Evolutionary conservation across 2,797 vertebrate genomes (phyloP), one percentile per base, ranked within the genome.

Genomic region (Semotilus atromaculatus): DNA sequence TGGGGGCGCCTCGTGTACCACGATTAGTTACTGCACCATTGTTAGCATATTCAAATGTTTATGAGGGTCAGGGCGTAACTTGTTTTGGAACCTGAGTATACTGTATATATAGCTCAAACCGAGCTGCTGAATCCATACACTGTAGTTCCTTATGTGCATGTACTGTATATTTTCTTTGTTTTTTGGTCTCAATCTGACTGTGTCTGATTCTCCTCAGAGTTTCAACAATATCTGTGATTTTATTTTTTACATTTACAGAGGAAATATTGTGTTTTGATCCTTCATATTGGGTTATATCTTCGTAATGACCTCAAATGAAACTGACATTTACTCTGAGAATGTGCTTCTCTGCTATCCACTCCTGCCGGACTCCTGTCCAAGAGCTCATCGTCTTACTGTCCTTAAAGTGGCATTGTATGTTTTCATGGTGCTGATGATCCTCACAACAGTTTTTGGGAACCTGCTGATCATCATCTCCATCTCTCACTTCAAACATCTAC

Each of bases 401-500:
- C 0, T 83, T 53, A 75, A 38, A 76, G 29, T 29, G 1, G 10
- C 10, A 0, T 66, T 88, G 75, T 89, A 87, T 48, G 2, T 31
- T 34, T 10, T 89, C 2, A 87, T 81, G 73, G 3, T 70, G n/a
- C 70, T 64, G n/a, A 80, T 86, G 51, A 87, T 91, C 45, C 38
- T 91, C 36, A 84, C 64, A 11, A 90, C 90, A 40, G 64, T 91
- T 23, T 88, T 89, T 38, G 90, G 90, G 43, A 91, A 91, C 31
- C 64, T 89, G 66, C 48, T 91, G 60, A 86, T 91, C 45, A 91
- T 89, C 64, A 71, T 88, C 55, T 82, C 86, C 14, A 89, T 89
- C 74, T 86, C 79, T 23, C 48, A 88, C 82, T 89, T 89, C 36
- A 89, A 77, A 80, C 86, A 84, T 45, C 84, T 89, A 10, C 84